phyloP scores from a whole-genome alignment of 2,113 vertebrate species.

The Leuciscus idus region DNA sequence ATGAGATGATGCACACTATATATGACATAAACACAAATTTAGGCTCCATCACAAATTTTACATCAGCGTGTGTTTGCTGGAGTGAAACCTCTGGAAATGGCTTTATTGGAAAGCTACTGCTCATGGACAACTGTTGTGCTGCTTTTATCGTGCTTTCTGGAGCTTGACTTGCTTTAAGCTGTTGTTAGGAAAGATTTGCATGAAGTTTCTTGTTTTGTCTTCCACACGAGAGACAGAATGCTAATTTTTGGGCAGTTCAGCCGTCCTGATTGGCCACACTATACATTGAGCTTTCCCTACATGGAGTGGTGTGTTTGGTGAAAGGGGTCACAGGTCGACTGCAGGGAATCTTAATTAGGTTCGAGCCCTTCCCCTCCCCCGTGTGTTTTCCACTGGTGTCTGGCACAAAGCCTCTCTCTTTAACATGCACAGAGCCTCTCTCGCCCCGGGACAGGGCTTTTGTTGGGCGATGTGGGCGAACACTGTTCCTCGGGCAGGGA shows the following conservation, averaged over 20 bases:
- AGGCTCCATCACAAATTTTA: too few relatives aligned
- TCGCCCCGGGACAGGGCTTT: constrained; percentile 61
- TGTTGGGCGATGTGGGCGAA: constrained; percentile 54
- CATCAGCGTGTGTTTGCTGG: too few relatives aligned
- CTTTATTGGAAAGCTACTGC: too few relatives aligned
- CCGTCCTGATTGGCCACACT: background rate
- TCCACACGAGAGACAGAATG: background rate
- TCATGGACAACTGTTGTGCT: too few relatives aligned
- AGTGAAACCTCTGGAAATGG: too few relatives aligned
- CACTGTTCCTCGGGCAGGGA: constrained; percentile 48
- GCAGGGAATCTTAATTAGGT: constrained; percentile 55
- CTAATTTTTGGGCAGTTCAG: background rate
- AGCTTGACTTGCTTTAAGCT: too few relatives aligned
- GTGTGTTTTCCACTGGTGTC: constrained; percentile 45
- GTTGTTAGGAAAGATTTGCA: too few relatives aligned
- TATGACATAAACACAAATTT: too few relatives aligned
- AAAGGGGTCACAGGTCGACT: constrained; percentile 48
- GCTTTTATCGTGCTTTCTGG: too few relatives aligned
- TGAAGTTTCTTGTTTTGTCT: too few relatives aligned
- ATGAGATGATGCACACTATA: too few relatives aligned
- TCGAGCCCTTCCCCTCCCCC: background rate
- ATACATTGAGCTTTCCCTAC: background rate
- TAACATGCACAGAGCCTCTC: constrained; percentile 69
- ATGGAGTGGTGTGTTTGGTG: background rate
- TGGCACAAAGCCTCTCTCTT: constrained; percentile 72